Conservation (phyloP, 2,888 invertebrate species). For the Perithous albicinctus region DNA sequence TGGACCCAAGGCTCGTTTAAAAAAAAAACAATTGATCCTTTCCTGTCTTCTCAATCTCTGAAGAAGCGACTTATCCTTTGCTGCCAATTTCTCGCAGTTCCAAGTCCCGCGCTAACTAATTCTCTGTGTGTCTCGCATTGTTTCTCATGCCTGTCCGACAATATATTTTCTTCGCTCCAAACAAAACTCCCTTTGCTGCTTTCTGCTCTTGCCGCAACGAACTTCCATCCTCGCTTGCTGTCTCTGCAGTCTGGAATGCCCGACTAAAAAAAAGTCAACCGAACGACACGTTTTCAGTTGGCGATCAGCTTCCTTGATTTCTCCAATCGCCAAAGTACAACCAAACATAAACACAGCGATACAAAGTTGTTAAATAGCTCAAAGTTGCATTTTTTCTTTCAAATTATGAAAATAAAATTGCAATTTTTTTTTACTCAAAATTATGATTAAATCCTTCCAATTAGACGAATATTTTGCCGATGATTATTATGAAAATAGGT, state of each 20-base stretch:
- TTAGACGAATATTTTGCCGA: too few relatives aligned
- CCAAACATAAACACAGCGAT: background rate
- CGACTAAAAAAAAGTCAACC: background rate
- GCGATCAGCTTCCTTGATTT: background rate
- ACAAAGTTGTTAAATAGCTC: too few relatives aligned
- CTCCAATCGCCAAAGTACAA: background rate
- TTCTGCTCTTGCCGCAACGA: background rate
- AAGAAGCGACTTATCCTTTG: constrained; percentile 14
- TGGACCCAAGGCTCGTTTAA: background rate
- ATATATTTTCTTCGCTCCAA: background rate
- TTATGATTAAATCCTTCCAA: too few relatives aligned
- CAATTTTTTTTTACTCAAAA: too few relatives aligned
- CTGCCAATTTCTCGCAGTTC: constrained; percentile 44
- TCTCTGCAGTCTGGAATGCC: background rate
- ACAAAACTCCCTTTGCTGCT: constrained; percentile 2
- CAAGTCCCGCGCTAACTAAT: constrained; percentile 61
- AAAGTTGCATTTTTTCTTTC: too few relatives aligned
- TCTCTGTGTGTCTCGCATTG: constrained; percentile 41
- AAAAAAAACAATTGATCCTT: too few relatives aligned
- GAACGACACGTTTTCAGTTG: background rate
- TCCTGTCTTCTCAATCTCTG: background rate
- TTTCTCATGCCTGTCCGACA: constrained; percentile 44
- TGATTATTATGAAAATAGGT: too few relatives aligned
- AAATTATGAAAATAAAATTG: too few relatives aligned
- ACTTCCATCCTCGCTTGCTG: constrained; percentile 41